Percentiles rank a stretch among this genome's conserved stretches.
phyloP scores from a whole-genome alignment of 2,888 invertebrate genomes.

The Drosophila villosipedis region DNA sequence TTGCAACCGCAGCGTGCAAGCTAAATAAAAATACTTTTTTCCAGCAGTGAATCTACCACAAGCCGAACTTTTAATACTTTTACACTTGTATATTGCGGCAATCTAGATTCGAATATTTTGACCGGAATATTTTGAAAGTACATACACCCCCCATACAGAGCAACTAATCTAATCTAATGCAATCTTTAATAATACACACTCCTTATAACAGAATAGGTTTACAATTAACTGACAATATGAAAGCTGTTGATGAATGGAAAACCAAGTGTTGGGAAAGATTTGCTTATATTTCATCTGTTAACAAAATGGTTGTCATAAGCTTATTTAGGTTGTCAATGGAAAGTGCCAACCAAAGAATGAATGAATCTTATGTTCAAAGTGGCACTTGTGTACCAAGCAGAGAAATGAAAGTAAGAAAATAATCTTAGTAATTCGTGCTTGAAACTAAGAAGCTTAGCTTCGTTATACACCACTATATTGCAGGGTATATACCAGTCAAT shows the following conservation, averaged over 20 bases:
- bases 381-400: slow-evolving; percentile 8
- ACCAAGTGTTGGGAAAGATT: neutral
- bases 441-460: neutral
- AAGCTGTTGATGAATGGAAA: slow-evolving; percentile 2
- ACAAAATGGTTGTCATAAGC: slow-evolving; percentile 19
- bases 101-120: neutral
- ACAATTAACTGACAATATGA: neutral
- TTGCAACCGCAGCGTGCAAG: slow-evolving; percentile 62
- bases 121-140: neutral
- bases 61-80: slow-evolving; percentile 8
- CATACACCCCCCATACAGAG: neutral
- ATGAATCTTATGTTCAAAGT: slow-evolving; percentile 1
- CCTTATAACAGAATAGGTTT: neutral
- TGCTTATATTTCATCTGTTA: neutral
- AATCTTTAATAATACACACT: neutral
- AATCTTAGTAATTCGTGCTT: neutral
- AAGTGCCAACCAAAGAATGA: neutral
- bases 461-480: neutral
- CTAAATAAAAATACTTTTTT: slow-evolving; percentile 38
- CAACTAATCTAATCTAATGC: neutral
- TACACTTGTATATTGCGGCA: slow-evolving; percentile 2
- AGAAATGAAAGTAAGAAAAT: neutral
- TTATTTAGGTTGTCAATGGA: slow-evolving; percentile 33
- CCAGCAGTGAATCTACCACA: slow-evolving; percentile 1
- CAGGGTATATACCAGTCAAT: slow-evolving; percentile 6